phyloP scores from a whole-genome alignment of 2,888 invertebrate genomes.

The Eupithecia subumbrata region DNA sequence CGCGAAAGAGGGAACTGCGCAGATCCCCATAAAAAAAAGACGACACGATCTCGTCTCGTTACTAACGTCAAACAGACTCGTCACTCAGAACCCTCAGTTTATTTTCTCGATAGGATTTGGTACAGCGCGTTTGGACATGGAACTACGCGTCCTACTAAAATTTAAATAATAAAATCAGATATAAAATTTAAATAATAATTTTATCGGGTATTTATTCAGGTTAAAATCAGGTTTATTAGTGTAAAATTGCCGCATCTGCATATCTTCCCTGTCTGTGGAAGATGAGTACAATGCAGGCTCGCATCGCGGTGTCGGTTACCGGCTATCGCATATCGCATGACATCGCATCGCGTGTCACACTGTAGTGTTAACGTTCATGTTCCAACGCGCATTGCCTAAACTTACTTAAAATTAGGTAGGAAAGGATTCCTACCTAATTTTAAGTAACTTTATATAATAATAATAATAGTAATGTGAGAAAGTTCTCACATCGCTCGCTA shows the following conservation, averaged over 20 bases:
- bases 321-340: slow-evolving; percentile 60
- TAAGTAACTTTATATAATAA: too few species aligned
- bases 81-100: background rate
- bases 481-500: background rate
- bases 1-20: too few species aligned
- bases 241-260: slow-evolving; percentile 7
- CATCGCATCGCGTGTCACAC: slow-evolving; percentile 60
- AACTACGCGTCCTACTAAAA: too few species aligned
- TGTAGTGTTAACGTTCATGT: slow-evolving; percentile 51
- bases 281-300: slow-evolving; percentile 13
- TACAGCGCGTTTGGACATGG: too few species aligned
- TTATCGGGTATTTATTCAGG: too few species aligned
- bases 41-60: too few species aligned
- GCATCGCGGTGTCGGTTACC: slow-evolving; percentile 15
- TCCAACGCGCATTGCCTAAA: slow-evolving; percentile 43
- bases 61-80: too few species aligned
- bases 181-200: too few species aligned
- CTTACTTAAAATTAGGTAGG: background rate
- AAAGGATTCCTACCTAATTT: too few species aligned
- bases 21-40: too few species aligned
- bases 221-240: too few species aligned
- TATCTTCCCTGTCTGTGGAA: background rate
- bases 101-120: background rate
- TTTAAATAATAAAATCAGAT: too few species aligned
- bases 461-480: background rate